A percentile compares a stretch with the other conserved stretches of the same genome.
Evolutionary conservation across 2,888 invertebrate species (phyloP).

Genomic region (Ormia ochracea): DNA sequence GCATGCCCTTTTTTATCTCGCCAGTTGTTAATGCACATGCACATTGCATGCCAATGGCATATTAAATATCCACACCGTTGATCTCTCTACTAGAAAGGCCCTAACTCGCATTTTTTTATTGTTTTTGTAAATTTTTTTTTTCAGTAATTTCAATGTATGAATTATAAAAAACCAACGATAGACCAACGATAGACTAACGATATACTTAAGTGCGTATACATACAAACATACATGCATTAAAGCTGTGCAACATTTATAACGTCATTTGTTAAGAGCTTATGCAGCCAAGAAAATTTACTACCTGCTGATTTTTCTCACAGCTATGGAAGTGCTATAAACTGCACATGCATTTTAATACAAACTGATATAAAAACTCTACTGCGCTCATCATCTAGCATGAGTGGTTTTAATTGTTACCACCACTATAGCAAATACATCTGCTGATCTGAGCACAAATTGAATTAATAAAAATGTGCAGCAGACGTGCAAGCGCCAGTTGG

Average conservation of each 20-base stretch:
- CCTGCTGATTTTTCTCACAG: constrained; percentile 4
- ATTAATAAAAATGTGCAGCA: constrained; percentile 57
- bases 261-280: constrained; percentile 29
- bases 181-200: background rate
- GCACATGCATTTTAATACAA: background rate
- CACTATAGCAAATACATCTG: background rate
- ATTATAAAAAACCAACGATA: too few relatives aligned
- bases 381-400: background rate
- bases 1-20: too few relatives aligned
- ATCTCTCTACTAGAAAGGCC: too few relatives aligned
- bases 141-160: too few relatives aligned
- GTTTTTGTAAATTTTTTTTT: too few relatives aligned
- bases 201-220: too few relatives aligned
- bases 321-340: background rate
- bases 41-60: too few relatives aligned
- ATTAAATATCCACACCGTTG: too few relatives aligned
- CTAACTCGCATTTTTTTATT: too few relatives aligned
- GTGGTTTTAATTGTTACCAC: constrained; percentile 1
- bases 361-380: background rate
- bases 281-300: background rate
- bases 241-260: background rate
- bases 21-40: too few relatives aligned
- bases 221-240: too few relatives aligned
- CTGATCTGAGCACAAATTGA: constrained; percentile 47
- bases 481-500: constrained; percentile 61